These are phyloP conservation scores for Lasioglossum villosulum DNA, from an alignment of 2,888 invertebrate genomes.

Conservation along the genomic window DNA sequence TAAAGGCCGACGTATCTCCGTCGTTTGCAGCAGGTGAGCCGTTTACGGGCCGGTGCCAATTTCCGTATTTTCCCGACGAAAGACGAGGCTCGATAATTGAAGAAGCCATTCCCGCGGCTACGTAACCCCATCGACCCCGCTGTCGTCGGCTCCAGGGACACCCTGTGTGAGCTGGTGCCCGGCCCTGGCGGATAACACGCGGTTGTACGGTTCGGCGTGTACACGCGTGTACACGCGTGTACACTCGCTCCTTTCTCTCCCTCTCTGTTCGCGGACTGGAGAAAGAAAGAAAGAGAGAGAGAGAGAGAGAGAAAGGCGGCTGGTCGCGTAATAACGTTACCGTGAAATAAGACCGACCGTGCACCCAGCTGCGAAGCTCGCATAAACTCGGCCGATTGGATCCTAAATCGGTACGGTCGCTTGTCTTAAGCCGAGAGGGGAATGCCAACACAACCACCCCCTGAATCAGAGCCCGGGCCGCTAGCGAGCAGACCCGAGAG, in stretches of 20 bases:
- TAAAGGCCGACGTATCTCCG: conserved; percentile 5
- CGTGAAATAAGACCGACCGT: conserved; percentile 74
- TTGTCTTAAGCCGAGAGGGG: conserved; percentile 69
- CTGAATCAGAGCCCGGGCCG: conserved; percentile 58
- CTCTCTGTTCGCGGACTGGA: neutral
- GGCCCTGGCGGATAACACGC: conserved; percentile 47
- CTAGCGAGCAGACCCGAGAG: neutral
- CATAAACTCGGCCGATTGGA: conserved; percentile 78
- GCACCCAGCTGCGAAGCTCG: conserved; percentile 77
- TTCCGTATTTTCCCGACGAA: conserved; percentile 49
- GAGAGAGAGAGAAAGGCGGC: neutral
- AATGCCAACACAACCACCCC: conserved; percentile 70
- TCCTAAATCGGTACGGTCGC: conserved; percentile 77
- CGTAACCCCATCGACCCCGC: conserved; percentile 56
- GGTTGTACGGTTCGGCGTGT: conserved; percentile 52
- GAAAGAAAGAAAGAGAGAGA: neutral
- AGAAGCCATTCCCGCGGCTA: conserved; percentile 40
- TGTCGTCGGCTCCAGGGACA: conserved; percentile 62
- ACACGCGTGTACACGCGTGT: conserved; percentile 47
- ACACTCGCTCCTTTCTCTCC: neutral
- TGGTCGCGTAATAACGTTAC: conserved; percentile 72
- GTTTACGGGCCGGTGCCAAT: conserved; percentile 21
- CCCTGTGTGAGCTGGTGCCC: conserved; percentile 54
- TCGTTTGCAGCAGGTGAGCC: conserved; percentile 9
- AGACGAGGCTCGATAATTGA: conserved; percentile 51